Percentiles rank a stretch among this genome's conserved stretches.
Conservation (phyloP, 2,888 invertebrate species). For the Yponomeuta sedellus region DNA sequence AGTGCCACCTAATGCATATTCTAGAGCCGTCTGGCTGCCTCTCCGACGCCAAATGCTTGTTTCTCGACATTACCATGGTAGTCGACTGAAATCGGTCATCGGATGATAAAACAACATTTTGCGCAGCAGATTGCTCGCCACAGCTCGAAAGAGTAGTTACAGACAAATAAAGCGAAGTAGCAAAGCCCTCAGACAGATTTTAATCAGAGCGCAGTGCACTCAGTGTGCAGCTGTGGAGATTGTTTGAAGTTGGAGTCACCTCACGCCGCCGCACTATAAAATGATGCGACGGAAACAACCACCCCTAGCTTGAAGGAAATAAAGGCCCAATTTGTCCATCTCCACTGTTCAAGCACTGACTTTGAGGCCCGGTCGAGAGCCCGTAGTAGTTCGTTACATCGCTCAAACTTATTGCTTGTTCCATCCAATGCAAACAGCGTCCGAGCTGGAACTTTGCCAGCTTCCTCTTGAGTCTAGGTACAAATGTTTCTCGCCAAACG, state of each 20-base stretch:
- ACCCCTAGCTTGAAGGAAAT: neutral
- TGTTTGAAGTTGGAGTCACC: conserved; percentile 39
- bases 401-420: conserved; percentile 14
- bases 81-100: neutral
- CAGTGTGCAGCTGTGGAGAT: conserved; percentile 44
- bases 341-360: neutral
- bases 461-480: neutral
- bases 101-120: neutral
- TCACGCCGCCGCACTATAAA: neutral
- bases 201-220: conserved; percentile 57
- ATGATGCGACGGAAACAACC: neutral
- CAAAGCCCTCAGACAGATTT: conserved; percentile 34
- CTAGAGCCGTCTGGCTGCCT: conserved; percentile 34
- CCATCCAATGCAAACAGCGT: conserved; percentile 5
- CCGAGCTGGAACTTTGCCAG: conserved; percentile 5
- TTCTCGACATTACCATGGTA: neutral
- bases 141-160: conserved; percentile 14
- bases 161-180: conserved; percentile 14
- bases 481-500: neutral
- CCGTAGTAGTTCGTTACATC: conserved; percentile 15
- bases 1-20: conserved; percentile 47
- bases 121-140: neutral
- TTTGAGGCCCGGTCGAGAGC: conserved; percentile 3
- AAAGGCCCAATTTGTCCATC: neutral
- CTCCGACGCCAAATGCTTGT: conserved; percentile 34